Percentiles rank a stretch among this genome's conserved stretches.
These are phyloP conservation scores for Scaptomyza montana DNA, from an alignment of 1,140 invertebrate genomes.

Conservation along the genomic window DNA sequence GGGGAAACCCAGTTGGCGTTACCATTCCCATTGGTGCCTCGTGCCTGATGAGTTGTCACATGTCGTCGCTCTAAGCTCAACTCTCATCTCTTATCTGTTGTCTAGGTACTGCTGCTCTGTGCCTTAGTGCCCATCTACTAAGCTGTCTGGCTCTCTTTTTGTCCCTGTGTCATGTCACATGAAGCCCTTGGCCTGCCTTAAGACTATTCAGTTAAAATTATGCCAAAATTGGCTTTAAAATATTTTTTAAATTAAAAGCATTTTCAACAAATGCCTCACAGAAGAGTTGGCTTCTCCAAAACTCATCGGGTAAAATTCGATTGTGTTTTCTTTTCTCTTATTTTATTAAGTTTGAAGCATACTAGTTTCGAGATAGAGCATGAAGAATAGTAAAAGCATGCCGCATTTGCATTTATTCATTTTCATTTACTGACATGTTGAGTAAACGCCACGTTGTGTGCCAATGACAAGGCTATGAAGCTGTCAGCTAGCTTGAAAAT, in stretches of 20 bases:
- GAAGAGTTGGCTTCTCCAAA: constrained; percentile 60
- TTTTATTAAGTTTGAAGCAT: constrained; percentile 28
- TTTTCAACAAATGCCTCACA: constrained; percentile 53
- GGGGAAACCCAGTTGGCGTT: constrained; percentile 31
- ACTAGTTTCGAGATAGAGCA: constrained; percentile 24
- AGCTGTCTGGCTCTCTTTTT: constrained; percentile 7
- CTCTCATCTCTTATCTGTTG: constrained; percentile 13
- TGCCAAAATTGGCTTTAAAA: constrained; percentile 65
- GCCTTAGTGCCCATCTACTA: constrained; percentile 54
- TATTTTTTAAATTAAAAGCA: constrained; percentile 77
- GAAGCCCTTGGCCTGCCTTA: constrained; percentile 27
- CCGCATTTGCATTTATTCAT: constrained; percentile 62
- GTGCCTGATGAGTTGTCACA: constrained; percentile 73
- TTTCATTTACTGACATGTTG: constrained; percentile 65
- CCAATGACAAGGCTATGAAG: constrained; percentile 54
- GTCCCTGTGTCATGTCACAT: constrained; percentile 28
- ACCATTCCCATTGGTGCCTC: constrained; percentile 58
- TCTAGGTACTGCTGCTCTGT: constrained; percentile 31
- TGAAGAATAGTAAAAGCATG: constrained; percentile 49
- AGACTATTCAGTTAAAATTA: constrained; percentile 64
- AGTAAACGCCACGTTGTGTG: constrained; percentile 42
- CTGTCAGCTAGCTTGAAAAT: constrained; percentile 35
- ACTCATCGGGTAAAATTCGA: constrained; percentile 68
- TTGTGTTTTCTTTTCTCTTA: constrained; percentile 44
- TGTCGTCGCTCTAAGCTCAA: constrained; percentile 51